Conservation (phyloP, 2,888 invertebrate genomes). For the Zaprionus obscuricornis region DNA sequence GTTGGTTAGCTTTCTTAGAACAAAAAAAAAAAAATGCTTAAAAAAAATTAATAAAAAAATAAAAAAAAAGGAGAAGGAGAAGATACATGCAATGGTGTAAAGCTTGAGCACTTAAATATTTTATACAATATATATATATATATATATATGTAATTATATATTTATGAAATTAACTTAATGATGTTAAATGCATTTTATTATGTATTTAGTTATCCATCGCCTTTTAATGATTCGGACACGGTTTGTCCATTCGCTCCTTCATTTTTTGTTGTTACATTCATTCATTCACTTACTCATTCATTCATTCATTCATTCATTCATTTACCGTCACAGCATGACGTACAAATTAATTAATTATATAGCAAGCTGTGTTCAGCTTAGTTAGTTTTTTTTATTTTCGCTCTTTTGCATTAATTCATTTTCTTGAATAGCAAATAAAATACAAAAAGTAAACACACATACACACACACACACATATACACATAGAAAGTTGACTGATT, state of each 20-base stretch:
- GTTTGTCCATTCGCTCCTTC: conserved; percentile 25
- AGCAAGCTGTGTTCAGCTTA: conserved; percentile 20
- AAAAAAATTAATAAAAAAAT: conserved; percentile 55
- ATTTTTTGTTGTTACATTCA: no score
- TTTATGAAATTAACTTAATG: conserved; percentile 73
- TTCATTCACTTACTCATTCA: conserved; percentile 65
- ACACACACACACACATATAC: neutral
- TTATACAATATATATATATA: no score
- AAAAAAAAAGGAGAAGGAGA: no score
- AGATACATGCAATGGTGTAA: conserved; percentile 56
- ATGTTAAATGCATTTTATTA: conserved; percentile 72
- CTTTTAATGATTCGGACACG: conserved; percentile 16
- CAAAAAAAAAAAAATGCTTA: conserved; percentile 68
- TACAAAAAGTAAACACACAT: neutral
- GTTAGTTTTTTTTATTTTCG: conserved; percentile 34
- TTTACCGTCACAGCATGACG: conserved; percentile 51
- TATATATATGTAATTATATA: conserved; percentile 69
- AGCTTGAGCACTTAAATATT: conserved; percentile 47
- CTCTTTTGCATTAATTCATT: conserved; percentile 20
- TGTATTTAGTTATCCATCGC: conserved; percentile 50
- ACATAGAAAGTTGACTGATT: no score
- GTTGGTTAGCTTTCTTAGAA: conserved; percentile 73
- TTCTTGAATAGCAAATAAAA: conserved; percentile 8
- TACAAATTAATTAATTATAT: conserved; percentile 66
- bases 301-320: conserved; percentile 35